These are phyloP conservation scores for Eristalinus sepulchralis DNA, from an alignment of 2,888 invertebrate species.

Conservation along the genomic window DNA sequence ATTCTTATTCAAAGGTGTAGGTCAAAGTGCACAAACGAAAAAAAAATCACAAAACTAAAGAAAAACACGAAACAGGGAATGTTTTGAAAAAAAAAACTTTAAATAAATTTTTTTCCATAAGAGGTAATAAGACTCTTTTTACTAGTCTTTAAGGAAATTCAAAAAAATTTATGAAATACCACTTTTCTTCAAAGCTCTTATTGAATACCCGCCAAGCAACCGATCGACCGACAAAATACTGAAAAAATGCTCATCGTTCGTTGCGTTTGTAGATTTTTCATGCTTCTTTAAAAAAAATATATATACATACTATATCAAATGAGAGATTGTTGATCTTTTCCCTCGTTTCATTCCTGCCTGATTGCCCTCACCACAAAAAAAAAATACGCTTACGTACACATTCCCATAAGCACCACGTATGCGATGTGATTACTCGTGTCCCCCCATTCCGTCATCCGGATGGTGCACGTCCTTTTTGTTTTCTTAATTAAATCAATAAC, in stretches of 20 bases:
- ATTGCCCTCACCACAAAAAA: not conserved
- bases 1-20: too few relatives aligned
- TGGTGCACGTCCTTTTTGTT: too few relatives aligned
- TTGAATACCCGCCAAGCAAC: conserved; percentile 36
- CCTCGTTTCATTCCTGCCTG: not conserved
- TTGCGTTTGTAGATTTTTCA: not conserved
- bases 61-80: not conserved
- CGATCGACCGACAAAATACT: conserved; percentile 39
- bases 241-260: conserved; percentile 14
- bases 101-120: too few relatives aligned
- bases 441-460: not conserved
- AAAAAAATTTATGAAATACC: too few relatives aligned
- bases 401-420: not conserved
- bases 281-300: not conserved
- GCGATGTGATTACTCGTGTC: not conserved
- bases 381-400: not conserved
- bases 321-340: conserved; percentile 31
- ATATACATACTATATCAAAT: not conserved
- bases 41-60: too few relatives aligned
- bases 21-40: not conserved
- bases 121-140: too few relatives aligned
- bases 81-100: too few relatives aligned
- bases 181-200: conserved; percentile 8
- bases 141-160: too few relatives aligned
- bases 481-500: too few relatives aligned